A percentile compares a stretch with the other conserved stretches of the same genome.
phyloP scores from a whole-genome alignment of 2,797 vertebrate species.

The Dromococcyx pavoninus region DNA sequence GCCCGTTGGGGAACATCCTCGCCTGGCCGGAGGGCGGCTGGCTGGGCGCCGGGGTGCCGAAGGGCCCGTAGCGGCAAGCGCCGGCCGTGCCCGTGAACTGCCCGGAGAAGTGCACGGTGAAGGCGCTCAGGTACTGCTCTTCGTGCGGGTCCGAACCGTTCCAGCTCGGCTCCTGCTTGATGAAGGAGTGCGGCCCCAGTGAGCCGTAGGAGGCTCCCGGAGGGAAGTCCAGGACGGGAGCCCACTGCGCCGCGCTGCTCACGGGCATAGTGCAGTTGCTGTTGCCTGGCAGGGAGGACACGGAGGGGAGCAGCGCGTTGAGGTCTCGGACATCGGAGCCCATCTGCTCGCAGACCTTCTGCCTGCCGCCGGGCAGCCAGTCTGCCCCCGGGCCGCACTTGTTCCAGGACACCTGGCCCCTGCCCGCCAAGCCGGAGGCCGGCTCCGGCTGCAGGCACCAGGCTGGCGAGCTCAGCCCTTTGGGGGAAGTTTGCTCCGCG shows the following conservation, averaged over 20 bases:
- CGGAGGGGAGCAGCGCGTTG: constrained; percentile 87
- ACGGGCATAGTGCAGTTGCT: constrained; percentile 87
- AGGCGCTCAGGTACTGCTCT: constrained; percentile 94
- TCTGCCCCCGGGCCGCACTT: constrained; percentile 58
- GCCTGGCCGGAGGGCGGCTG: constrained; percentile 84
- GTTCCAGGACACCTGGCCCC: constrained; percentile 59
- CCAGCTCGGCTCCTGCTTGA: constrained; percentile 97
- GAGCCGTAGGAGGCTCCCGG: constrained; percentile 87
- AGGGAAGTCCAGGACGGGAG: constrained; percentile 84
- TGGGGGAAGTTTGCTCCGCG: constrained; percentile 66
- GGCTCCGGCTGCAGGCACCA: constrained; percentile 69
- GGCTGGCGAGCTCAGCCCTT: constrained; percentile 51
- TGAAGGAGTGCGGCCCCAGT: constrained; percentile 89
- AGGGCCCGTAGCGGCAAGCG: constrained; percentile 89
- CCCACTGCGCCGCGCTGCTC: constrained; percentile 89
- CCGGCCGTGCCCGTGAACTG: constrained; percentile 91
- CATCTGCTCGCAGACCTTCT: constrained; percentile 78
- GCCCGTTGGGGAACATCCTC: constrained; percentile 87
- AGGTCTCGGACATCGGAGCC: constrained; percentile 92
- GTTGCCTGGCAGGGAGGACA: constrained; percentile 83
- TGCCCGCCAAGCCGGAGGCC: constrained; percentile 54
- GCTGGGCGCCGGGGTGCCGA: constrained; percentile 86
- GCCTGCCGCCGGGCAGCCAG: constrained; percentile 49
- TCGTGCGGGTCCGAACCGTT: constrained; percentile 86
- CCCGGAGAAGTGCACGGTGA: constrained; percentile 95